Base-by-base conservation (phyloP, 2,113 vertebrate species). In the Perca fluviatilis region DNA sequence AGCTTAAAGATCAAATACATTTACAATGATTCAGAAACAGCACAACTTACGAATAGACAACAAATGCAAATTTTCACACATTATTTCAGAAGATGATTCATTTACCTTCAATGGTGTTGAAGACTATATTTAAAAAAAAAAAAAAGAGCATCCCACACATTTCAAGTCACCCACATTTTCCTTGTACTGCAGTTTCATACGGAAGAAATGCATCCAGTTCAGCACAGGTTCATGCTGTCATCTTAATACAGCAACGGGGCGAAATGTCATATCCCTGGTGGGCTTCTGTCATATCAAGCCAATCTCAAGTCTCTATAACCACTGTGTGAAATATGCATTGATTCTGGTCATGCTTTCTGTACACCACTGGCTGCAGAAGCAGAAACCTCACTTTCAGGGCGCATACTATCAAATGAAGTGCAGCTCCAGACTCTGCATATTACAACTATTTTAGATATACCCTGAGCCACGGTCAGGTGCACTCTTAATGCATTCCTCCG, bases 361-460 rank as follows among this genome's bases (percentile, higher is more conserved):
- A 19, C 25, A 36, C 6, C 49, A 9, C 5, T 0, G 9, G 57
- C 46, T 49, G 70, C 6, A 81, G n/a, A 51, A 27, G 54, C 47
- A 47, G 62, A 70, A 79, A 50, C 8, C 15, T 13, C 71, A 56
- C 43, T 51, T 27, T 77, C 50, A 67, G 54, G 33, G 46, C 2
- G 7, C 1, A 25, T 53, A 27, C 46, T 79, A 60, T 71, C 60
- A 71, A 75, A 82, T 60, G 23, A 19, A 87, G 60, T 77, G 70
- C 1, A 9, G 57, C 40, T 74, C 46, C 60, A 71, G 43, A 77
- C 58, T 50, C 30, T 77, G 49, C 71, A 77, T 66, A 77, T 84
- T 68, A 56, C 23, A 67, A 8, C n/a, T 83, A 68, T 82, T 89
- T 80, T 63, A 68, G 71, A 84, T 72, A n/a, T 53, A 79, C 71